Evolutionary conservation across 2,113 vertebrate genomes (phyloP), one percentile per base, ranked within the genome.

Genomic region (Heptranchias perlo): DNA sequence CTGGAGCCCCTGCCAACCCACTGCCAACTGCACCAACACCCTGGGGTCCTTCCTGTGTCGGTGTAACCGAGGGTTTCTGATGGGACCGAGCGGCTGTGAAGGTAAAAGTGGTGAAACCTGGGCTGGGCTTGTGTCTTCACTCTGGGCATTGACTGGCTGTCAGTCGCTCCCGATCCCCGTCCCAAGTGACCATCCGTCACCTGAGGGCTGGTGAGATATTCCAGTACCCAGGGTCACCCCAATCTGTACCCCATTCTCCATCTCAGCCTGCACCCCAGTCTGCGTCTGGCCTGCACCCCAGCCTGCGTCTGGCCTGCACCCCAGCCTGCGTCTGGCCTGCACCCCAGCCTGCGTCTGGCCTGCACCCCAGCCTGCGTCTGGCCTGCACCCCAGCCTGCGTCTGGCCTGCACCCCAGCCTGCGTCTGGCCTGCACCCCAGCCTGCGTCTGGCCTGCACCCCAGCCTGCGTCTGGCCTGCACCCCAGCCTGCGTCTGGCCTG

Each of bases 21-120:
- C 97, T 95, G 97, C 97, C 97, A 97, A 97, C 69, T 98, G 98
- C 96, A 97, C 69, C 64, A 98, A 98, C 97, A 97, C 96, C 13
- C 96, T 94, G 0, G 98, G 98, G 0, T 98, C 98, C 96, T 98
- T 98, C 97, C 96, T 82, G 94, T 98, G 98, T 96, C 97, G 96
- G 0, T 98, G 98, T 96, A 96, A 97, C 0, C 23, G 25, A 1
- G 98, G 98, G 96, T 98, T 97, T 91, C 97, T 97, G 35, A 97
- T 97, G 96, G 97, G 97, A 64, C 96, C 97, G 28, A 96, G 96
- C 82, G 96, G 67, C 96, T 98, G 98, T 96, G 96, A 97, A 31
- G 98, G 98, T 98, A 96, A 97, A 97, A 97, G 98, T 0, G 2
- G 98, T 97, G 96, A 86, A 98, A 98, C 96, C 97, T 94, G 64